Percentiles rank a stretch among this genome's conserved stretches.
phyloP scores from a whole-genome alignment of 2,888 invertebrate genomes.

The Drosophila paranaensis region DNA sequence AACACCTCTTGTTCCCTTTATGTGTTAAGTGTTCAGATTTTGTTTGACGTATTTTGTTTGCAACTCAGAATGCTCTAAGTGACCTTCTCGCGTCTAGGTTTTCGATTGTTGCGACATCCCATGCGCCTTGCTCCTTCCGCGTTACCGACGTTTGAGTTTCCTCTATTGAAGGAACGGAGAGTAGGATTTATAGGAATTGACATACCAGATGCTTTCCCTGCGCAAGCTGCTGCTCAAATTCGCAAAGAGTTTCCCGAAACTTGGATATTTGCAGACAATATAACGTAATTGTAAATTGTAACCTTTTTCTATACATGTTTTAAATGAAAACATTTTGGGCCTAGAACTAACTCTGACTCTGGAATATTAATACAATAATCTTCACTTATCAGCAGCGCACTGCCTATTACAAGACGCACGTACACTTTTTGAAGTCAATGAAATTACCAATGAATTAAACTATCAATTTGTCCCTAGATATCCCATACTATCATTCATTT shows the following conservation, averaged over 20 bases:
- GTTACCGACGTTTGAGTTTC: not conserved
- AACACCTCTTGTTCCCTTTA: not conserved
- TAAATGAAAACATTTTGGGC: not conserved
- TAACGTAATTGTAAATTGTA: constrained; percentile 29
- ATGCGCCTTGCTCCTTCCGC: not conserved
- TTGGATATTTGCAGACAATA: constrained; percentile 87
- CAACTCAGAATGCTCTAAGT: not conserved
- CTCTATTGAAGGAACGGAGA: no score
- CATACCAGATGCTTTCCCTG: not conserved
- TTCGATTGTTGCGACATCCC: constrained; percentile 3
- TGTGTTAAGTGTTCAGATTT: not conserved
- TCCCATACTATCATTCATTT: not conserved
- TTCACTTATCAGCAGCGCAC: not conserved
- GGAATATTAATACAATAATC: not conserved
- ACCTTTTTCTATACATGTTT: constrained; percentile 2
- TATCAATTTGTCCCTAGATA: constrained; percentile 15
- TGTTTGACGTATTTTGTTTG: no score
- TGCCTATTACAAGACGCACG: not conserved
- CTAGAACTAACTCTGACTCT: constrained; percentile 9
- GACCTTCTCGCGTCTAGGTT: not conserved
- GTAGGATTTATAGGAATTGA: not conserved
- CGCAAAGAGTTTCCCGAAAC: constrained; percentile 85
- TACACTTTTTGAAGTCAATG: not conserved
- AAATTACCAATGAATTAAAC: not conserved
- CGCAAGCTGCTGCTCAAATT: constrained; percentile 2